Percentiles rank a stretch among this genome's conserved stretches.
These are phyloP conservation scores for Drosophila serrata DNA, from an alignment of 1,140 invertebrate genomes.

Conservation along the genomic window DNA sequence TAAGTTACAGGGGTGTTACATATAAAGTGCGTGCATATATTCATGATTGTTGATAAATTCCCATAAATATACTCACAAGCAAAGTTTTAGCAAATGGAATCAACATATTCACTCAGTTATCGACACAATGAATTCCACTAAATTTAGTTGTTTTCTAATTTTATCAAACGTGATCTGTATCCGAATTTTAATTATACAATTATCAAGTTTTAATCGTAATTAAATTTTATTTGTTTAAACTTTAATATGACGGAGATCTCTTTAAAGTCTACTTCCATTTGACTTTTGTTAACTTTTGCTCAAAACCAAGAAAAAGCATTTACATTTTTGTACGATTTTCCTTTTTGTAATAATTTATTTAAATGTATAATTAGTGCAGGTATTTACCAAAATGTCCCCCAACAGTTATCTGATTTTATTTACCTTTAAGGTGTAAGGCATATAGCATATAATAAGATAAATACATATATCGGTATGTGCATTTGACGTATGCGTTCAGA, in stretches of 20 bases:
- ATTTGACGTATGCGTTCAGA: constrained; percentile 50
- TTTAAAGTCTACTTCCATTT: constrained; percentile 6
- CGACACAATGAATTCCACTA: constrained; percentile 12
- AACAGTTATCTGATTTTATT: constrained; percentile 35
- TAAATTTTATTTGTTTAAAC: background rate
- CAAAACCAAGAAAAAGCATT: constrained; percentile 6
- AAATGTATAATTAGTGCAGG: constrained; percentile 4
- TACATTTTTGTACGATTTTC: background rate
- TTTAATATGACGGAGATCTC: background rate
- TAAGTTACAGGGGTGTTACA: constrained; percentile 62
- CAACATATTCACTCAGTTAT: constrained; percentile 29
- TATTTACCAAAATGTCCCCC: constrained; percentile 23
- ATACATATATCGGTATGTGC: constrained; percentile 40
- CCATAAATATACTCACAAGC: constrained; percentile 47
- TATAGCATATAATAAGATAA: constrained; percentile 34
- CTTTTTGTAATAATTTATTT: background rate
- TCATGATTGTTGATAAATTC: constrained; percentile 58
- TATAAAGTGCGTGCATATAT: constrained; percentile 52
- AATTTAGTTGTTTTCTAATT: constrained; percentile 22
- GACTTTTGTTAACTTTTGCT: constrained; percentile 5
- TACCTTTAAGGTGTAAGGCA: constrained; percentile 35
- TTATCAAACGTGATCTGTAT: constrained; percentile 9
- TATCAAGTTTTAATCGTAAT: background rate
- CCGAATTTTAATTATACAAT: background rate
- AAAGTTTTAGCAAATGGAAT: constrained; percentile 43